Percentiles rank a stretch among this genome's conserved stretches.
Evolutionary conservation across 2,113 vertebrate species (phyloP).

Genomic region (Lophotis ruficrista): DNA sequence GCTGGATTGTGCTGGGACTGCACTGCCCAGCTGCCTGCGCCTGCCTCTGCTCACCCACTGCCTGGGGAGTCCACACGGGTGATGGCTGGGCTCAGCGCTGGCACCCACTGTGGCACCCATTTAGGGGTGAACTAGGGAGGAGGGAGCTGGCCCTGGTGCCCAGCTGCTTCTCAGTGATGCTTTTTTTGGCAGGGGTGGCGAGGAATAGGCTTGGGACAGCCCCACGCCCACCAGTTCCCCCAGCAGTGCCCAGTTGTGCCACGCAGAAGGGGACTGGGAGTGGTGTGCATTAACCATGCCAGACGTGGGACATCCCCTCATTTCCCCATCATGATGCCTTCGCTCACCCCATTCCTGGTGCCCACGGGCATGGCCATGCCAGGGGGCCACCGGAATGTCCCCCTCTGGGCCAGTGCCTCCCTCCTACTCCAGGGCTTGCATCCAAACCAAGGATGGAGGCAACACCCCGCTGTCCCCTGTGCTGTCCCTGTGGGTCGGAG

Average conservation of each 20-base stretch:
- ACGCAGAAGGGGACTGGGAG: not conserved
- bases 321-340: not conserved
- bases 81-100: fast-evolving
- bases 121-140: not conserved
- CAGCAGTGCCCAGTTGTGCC: not conserved
- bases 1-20: not conserved
- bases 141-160: not conserved
- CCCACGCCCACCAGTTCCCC: not conserved
- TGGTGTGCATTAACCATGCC: not conserved
- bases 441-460: not conserved
- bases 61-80: not conserved
- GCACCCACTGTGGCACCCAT: not conserved
- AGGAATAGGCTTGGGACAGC: not conserved
- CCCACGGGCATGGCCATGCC: not conserved
- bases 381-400: fast-evolving
- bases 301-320: fast-evolving
- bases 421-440: not conserved
- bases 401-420: not conserved
- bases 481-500: not conserved
- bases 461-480: not conserved
- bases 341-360: not conserved
- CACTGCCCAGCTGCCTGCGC: not conserved
- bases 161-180: not conserved
- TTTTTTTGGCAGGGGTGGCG: not conserved
- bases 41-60: not conserved